Conservation (phyloP, 2,797 vertebrate species). For the Gymnothorax reevesii region DNA sequence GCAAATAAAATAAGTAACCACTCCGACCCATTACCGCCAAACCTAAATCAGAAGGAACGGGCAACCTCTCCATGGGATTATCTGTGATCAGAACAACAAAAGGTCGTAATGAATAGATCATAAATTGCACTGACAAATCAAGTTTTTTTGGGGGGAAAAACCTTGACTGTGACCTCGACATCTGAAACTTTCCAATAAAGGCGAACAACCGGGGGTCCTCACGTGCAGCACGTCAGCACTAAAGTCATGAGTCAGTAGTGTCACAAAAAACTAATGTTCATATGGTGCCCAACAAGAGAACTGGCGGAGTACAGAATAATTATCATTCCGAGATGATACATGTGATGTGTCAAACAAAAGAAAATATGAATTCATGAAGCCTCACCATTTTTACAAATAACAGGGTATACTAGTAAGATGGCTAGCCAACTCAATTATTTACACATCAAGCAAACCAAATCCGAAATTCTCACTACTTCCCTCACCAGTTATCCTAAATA, state of each 20-base stretch:
- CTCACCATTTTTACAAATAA: background rate
- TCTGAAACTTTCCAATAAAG: conserved; percentile 16
- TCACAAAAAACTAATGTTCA: conserved; percentile 16
- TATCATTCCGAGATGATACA: background rate
- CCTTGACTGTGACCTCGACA: background rate
- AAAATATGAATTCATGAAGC: background rate
- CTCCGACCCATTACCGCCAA: background rate
- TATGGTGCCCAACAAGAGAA: background rate
- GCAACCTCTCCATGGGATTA: background rate
- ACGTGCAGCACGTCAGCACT: conserved; percentile 6
- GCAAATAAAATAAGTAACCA: too few species aligned
- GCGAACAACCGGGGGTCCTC: conserved; percentile 5
- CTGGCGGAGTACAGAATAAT: background rate
- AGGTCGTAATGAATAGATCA: background rate
- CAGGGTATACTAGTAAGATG: too few species aligned
- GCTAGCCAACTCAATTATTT: background rate
- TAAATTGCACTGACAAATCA: conserved; percentile 4
- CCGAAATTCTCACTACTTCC: background rate
- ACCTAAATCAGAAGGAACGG: background rate
- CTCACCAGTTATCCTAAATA: background rate
- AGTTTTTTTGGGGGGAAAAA: too few species aligned
- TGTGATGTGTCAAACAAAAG: background rate
- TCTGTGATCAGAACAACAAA: background rate
- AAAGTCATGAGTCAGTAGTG: conserved; percentile 17
- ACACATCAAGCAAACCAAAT: background rate